phyloP scores from a whole-genome alignment of 1,140 invertebrate species.

The Brachionus rubens region DNA sequence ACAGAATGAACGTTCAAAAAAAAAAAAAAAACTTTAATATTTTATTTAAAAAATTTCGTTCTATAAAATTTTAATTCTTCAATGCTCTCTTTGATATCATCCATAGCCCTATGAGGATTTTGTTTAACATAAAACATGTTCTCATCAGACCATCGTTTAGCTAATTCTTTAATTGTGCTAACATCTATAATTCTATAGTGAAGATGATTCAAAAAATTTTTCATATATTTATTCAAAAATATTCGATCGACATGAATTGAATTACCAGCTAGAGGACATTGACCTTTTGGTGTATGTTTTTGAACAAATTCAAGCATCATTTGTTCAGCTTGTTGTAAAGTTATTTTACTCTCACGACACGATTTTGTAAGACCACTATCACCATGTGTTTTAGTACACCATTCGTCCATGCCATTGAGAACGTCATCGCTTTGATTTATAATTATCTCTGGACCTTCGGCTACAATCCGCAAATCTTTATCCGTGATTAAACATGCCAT shows the following conservation, averaged over 20 bases:
- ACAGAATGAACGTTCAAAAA: no score
- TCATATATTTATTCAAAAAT: slow-evolving; percentile 59
- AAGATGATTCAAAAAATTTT: slow-evolving; percentile 67
- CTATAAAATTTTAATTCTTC: slow-evolving; percentile 75
- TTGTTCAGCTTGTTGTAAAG: slow-evolving; percentile 68
- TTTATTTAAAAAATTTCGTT: slow-evolving; percentile 63
- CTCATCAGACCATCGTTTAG: slow-evolving; percentile 58
- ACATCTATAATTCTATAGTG: slow-evolving; percentile 93
- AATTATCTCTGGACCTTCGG: slow-evolving; percentile 69
- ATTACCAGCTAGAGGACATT: slow-evolving; percentile 80
- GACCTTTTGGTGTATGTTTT: slow-evolving; percentile 66
- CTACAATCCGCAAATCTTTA: slow-evolving; percentile 42
- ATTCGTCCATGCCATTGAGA: slow-evolving; percentile 74
- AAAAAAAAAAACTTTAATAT: not conserved
- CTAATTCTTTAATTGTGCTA: slow-evolving; percentile 79
- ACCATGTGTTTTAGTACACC: slow-evolving; percentile 75
- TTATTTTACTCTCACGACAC: slow-evolving; percentile 69
- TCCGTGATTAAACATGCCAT: slow-evolving; percentile 83
- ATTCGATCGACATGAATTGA: slow-evolving; percentile 74
- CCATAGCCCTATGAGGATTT: slow-evolving; percentile 64
- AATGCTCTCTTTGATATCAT: slow-evolving; percentile 82
- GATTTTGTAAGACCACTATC: slow-evolving; percentile 73
- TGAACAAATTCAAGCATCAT: slow-evolving; percentile 71
- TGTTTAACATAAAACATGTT: not conserved
- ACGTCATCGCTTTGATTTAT: slow-evolving; percentile 74